phyloP scores from a whole-genome alignment of 1,140 invertebrate species.

The Plutomurus gul region DNA sequence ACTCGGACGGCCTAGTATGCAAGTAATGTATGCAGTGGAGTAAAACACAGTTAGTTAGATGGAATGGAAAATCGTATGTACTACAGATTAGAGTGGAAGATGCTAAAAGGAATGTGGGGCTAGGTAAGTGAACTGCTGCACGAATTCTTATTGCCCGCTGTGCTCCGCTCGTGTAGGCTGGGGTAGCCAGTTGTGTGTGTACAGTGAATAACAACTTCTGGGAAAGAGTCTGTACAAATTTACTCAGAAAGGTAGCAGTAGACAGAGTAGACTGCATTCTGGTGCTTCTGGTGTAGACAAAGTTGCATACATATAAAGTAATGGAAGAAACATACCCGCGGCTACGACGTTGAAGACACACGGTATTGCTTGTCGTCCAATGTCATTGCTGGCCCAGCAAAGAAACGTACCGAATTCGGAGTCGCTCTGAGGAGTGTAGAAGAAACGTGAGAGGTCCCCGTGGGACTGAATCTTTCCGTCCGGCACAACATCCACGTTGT shows the following conservation, averaged over 20 bases:
- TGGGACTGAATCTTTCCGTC: slow-evolving; percentile 46
- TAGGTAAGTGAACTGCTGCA: slow-evolving; percentile 2
- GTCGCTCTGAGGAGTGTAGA: slow-evolving; percentile 50
- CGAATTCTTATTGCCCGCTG: background rate
- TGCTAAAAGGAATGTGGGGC: slow-evolving; percentile 5
- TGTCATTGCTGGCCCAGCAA: slow-evolving; percentile 62
- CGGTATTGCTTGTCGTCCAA: slow-evolving; percentile 69
- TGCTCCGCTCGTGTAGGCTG: too few relatives aligned
- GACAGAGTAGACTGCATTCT: too few relatives aligned
- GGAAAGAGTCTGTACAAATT: background rate
- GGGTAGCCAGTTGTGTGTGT: too few relatives aligned
- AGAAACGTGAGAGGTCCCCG: slow-evolving; percentile 50
- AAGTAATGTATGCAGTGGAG: background rate
- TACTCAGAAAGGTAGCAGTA: too few relatives aligned
- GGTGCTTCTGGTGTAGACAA: background rate
- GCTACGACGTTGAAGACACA: slow-evolving; percentile 73
- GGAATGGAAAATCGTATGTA: slow-evolving; percentile 20
- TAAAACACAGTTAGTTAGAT: slow-evolving; percentile 14
- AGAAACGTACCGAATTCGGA: slow-evolving; percentile 52
- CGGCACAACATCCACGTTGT: slow-evolving; percentile 51
- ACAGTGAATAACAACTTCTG: background rate
- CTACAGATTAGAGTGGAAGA: background rate
- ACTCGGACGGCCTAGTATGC: too few relatives aligned
- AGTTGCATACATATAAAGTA: background rate
- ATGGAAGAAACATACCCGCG: slow-evolving; percentile 61